These are phyloP conservation scores for Drosophila malerkotliana DNA, from an alignment of 1,140 invertebrate species.

Conservation along the genomic window DNA sequence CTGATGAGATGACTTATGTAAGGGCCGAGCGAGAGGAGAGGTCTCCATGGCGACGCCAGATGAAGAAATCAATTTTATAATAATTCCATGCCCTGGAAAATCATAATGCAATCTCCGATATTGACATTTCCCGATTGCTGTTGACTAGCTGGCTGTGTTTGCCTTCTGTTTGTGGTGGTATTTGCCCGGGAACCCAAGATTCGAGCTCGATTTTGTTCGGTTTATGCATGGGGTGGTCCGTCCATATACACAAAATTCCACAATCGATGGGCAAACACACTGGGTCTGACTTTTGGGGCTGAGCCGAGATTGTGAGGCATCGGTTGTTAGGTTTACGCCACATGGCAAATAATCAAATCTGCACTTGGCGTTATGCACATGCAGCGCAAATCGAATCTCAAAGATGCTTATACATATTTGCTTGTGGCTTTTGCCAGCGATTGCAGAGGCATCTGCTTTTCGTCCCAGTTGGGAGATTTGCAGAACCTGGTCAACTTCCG, in stretches of 20 bases:
- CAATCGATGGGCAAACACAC: constrained; percentile 55
- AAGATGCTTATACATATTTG: constrained; percentile 33
- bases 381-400: constrained; percentile 54
- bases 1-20: constrained; percentile 1
- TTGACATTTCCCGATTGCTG: constrained; percentile 48
- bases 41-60: neutral
- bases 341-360: constrained; percentile 59
- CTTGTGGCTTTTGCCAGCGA: constrained; percentile 29
- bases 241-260: constrained; percentile 17
- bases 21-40: neutral
- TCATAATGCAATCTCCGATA: constrained; percentile 54
- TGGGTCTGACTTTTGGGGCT: constrained; percentile 44
- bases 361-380: constrained; percentile 39
- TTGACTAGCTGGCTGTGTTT: constrained; percentile 45
- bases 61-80: constrained; percentile 32
- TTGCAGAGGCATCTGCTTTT: constrained; percentile 10
- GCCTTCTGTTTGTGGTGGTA: constrained; percentile 37
- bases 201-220: constrained; percentile 12
- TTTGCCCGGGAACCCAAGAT: constrained; percentile 26
- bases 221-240: constrained; percentile 24
- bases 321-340: constrained; percentile 12
- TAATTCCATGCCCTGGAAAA: constrained; percentile 22
- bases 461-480: neutral
- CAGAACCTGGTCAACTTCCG: constrained; percentile 4
- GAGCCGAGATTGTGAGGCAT: constrained; percentile 8